A percentile compares a stretch with the other conserved stretches of the same genome.
phyloP scores from a whole-genome alignment of 2,113 vertebrate genomes.

The Tauraco erythrolophus region DNA sequence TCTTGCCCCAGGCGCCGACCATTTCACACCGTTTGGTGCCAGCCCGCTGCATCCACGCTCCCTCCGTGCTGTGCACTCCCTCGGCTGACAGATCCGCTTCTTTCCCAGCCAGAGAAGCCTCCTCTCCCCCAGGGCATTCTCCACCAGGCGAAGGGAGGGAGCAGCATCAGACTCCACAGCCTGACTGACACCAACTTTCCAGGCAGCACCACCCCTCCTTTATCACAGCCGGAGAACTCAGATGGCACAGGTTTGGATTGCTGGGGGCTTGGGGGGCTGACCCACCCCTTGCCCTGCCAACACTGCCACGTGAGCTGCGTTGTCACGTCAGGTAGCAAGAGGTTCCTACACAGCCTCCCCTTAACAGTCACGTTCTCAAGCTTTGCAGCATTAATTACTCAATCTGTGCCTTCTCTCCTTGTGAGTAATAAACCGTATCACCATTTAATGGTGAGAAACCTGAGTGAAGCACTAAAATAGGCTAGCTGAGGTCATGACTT shows the following conservation, averaged over 20 bases:
- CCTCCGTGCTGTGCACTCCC: background rate
- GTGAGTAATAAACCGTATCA: background rate
- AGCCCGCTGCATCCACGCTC: background rate
- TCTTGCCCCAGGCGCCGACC: background rate
- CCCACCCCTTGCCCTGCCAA: background rate
- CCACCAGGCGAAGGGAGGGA: background rate
- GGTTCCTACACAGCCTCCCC: background rate
- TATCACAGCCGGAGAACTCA: background rate
- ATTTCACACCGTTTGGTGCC: background rate
- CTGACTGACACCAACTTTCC: background rate
- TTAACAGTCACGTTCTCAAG: background rate
- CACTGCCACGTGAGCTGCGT: accelerated
- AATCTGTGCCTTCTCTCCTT: background rate
- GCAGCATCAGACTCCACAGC: accelerated
- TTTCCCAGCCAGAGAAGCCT: background rate
- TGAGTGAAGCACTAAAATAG: background rate
- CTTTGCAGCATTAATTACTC: background rate
- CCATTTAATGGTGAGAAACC: background rate
- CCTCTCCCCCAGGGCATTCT: background rate
- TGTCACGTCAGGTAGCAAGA: background rate
- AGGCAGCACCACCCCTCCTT: background rate
- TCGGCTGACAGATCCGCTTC: background rate
- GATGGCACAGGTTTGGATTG: background rate
- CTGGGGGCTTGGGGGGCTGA: background rate
- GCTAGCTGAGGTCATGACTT: constrained; percentile 10